Evolutionary conservation across 2,113 vertebrate species (phyloP).

Genomic region (Poeciliopsis prolifica): DNA sequence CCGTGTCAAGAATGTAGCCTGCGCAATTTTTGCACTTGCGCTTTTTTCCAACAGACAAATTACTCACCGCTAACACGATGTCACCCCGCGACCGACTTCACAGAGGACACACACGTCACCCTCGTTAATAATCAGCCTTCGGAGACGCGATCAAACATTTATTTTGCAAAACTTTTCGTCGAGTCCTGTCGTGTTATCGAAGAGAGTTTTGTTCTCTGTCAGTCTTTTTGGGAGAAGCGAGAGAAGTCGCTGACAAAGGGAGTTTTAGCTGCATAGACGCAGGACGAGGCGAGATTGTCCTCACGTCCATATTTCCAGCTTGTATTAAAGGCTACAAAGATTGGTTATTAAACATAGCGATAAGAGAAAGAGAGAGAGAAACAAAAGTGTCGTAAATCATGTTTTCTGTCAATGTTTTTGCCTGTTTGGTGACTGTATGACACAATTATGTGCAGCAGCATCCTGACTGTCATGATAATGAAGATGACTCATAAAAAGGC

Average conservation of each 20-base stretch:
- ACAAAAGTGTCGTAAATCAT: constrained; percentile 42
- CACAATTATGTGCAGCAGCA: constrained; percentile 31
- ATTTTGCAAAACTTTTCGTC: background rate
- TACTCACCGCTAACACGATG: constrained; percentile 70
- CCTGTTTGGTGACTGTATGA: constrained; percentile 28
- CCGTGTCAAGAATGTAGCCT: constrained; percentile 72
- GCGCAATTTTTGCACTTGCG: constrained; percentile 52
- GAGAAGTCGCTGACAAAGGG: background rate
- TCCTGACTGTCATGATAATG: constrained; percentile 64
- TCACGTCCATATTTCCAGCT: constrained; percentile 2
- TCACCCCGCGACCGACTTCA: constrained; percentile 48
- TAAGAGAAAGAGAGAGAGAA: background rate
- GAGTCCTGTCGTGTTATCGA: background rate
- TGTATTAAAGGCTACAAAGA: constrained; percentile 11
- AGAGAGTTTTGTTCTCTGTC: constrained; percentile 1
- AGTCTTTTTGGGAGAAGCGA: background rate
- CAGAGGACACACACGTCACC: constrained; percentile 32
- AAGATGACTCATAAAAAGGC: constrained; percentile 57
- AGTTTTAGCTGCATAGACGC: background rate
- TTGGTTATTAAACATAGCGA: constrained; percentile 9
- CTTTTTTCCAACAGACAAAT: constrained; percentile 62
- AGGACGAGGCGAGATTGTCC: constrained; percentile 6
- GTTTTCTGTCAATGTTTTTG: constrained; percentile 35
- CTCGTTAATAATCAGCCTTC: background rate
- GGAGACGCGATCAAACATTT: background rate